Percentiles rank a stretch among this genome's conserved stretches.
Evolutionary conservation across 2,113 vertebrate genomes (phyloP).

Genomic region (Atrichornis clamosus): DNA sequence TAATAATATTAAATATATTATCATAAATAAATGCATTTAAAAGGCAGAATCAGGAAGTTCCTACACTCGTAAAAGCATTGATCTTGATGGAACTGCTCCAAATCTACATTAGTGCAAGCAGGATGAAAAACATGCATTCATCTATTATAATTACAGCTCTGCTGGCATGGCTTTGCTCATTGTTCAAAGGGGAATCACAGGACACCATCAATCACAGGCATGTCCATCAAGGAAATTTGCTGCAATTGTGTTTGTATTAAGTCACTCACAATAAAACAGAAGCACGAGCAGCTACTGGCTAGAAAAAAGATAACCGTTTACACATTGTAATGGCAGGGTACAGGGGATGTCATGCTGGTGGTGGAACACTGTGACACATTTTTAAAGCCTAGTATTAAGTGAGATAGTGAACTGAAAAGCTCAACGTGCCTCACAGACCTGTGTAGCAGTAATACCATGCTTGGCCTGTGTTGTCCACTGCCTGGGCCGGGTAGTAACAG

Average conservation of each 20-base stretch:
- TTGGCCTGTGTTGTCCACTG: neutral
- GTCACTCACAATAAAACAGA: neutral
- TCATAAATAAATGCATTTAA: neutral
- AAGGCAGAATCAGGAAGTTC: neutral
- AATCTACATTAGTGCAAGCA: neutral
- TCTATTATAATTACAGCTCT: neutral
- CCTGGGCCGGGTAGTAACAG: neutral
- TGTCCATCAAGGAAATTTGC: neutral
- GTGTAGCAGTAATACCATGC: rapidly evolving
- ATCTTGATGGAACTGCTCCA: neutral
- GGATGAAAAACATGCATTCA: neutral
- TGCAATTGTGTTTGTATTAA: neutral
- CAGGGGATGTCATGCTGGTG: neutral
- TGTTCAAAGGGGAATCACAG: neutral
- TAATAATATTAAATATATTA: neutral
- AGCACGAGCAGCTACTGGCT: neutral
- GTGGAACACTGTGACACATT: neutral
- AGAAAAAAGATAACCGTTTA: neutral
- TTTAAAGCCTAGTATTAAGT: neutral
- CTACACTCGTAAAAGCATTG: neutral
- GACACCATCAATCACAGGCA: neutral
- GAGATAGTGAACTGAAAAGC: neutral
- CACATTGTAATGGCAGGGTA: neutral
- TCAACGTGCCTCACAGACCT: neutral
- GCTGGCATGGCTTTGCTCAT: neutral